Base-by-base conservation (phyloP, 2,888 invertebrate genomes). In the Yponomeuta evonymella region DNA sequence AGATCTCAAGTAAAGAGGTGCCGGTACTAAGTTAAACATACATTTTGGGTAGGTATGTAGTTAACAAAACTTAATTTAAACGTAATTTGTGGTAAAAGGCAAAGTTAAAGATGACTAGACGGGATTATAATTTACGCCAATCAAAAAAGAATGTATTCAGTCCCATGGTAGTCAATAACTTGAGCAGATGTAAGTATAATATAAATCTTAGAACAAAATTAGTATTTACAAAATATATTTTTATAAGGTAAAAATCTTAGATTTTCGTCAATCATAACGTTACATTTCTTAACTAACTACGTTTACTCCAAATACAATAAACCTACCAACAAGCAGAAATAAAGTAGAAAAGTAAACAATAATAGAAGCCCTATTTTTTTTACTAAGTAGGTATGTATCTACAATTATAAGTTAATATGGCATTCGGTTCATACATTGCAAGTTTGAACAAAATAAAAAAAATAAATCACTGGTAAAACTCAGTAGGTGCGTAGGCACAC, bases 191-290 rank as follows among this genome's bases (percentile, higher is more conserved):
- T 58, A 58, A 58, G 51, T 89, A 85, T 85, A 79, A 85, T 89
- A 85, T 85, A 79, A 85, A 85, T 83, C 88, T 90, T 90, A 90
- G 81, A 90, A 88, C 88, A 84, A 84, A 89, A 88, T 84, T 85
- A 83, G 83, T 87, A 89, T 89, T 87, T 91, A 90, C 88, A 91
- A 88, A 88, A 87, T 88, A 87, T 81, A 81, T 83, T 83, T 79
- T 84, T 82, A 78, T 80, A 85, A 86, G 84, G 83, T 84, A 84
- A 85, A 89, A 87, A 84, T 83, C 75, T 83, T 82, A 81, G 76
- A 78, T 76, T 81, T 83, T 76, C 77, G 77, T 81, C 69, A 69
- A 62, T 78, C 81, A 82, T 83, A 81, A 83, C 85, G 81, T 87
- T 85, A 87, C 79, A 81, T 81, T 85, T 87, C 87, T 79, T 87